Evolutionary conservation across 2,888 invertebrate genomes (phyloP), one percentile per base, ranked within the genome.

Genomic region (Oegoconia quadripuncta): DNA sequence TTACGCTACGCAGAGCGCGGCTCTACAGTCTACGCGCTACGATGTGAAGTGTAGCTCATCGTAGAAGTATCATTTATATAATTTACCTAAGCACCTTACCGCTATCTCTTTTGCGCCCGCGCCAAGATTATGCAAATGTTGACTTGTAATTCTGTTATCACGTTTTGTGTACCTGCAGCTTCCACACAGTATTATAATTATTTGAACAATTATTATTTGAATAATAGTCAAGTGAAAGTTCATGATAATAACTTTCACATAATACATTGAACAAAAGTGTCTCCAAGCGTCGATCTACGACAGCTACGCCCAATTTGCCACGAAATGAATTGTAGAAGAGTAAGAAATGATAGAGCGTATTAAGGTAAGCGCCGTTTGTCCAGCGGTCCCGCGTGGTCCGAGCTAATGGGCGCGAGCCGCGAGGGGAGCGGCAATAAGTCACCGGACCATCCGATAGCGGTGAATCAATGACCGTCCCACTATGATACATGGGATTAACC

Each of bases 231-330:
- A n/a, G 1, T n/a, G 5, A 6, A 6, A 20, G 7, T n/a, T 12
- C 2, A 7, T 27, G 6, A 27, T 8, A 7, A 3, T 27, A 12
- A 14, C 13, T 15, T 14, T 7, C 3, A 27, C 3, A 12, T 9
- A 27, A 12, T 11, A 27, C 11, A 27, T 8, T 3, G 13, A 27
- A 27, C 13, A 12, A 27, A 27, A 13, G 43, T 34, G 46, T 42
- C 56, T 44, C 61, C 65, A 60, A 64, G 47, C 48, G 48, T 44
- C 52, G 66, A 70, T 66, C 59, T 62, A 63, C 64, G 67, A 70
- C 77, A 69, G 75, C 84, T 78, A 73, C 84, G 86, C 77, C 81
- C 89, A 90, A 90, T 90, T 90, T 90, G 89, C 78, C 79, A 71
- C 71, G 73, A 78, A 79, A 88, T 75, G 81, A 78, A 89, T 86